phyloP scores from a whole-genome alignment of 2,797 vertebrate genomes.

The Smutsia temminckii region DNA sequence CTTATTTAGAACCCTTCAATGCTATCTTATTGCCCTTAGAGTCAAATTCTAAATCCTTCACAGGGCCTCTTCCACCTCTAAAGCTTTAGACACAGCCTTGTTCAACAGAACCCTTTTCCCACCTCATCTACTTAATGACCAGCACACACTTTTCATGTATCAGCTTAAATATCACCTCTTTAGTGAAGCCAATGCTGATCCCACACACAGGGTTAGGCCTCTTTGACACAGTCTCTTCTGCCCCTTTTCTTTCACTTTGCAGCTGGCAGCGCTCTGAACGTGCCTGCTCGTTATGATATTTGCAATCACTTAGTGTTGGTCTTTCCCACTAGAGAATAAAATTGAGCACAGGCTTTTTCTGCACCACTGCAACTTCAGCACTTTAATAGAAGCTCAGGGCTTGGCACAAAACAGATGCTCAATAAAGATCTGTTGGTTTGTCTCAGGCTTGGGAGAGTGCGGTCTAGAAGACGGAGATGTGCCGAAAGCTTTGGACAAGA shows the following conservation, averaged over 20 bases:
- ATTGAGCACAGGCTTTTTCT: neutral
- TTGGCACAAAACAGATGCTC: neutral
- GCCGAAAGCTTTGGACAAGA: neutral
- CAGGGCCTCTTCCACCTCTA: neutral
- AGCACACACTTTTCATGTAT: neutral
- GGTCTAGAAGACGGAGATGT: neutral
- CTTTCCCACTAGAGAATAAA: neutral
- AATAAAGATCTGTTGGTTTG: neutral
- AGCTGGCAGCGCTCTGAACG: neutral
- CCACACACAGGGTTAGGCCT: rapidly evolving
- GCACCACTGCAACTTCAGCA: neutral
- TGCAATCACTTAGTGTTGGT: neutral
- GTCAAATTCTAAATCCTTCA: neutral
- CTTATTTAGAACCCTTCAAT: neutral
- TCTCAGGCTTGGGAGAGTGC: neutral
- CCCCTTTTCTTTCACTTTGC: neutral
- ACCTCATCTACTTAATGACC: neutral
- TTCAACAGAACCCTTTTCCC: neutral
- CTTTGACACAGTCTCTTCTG: neutral
- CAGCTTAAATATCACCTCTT: neutral
- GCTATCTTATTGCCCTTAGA: neutral
- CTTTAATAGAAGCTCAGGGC: neutral
- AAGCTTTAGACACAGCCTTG: neutral
- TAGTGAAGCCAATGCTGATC: neutral
- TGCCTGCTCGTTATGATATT: neutral